Base-by-base conservation (phyloP, 2,888 invertebrate species). In the Rhingia rostrata region DNA sequence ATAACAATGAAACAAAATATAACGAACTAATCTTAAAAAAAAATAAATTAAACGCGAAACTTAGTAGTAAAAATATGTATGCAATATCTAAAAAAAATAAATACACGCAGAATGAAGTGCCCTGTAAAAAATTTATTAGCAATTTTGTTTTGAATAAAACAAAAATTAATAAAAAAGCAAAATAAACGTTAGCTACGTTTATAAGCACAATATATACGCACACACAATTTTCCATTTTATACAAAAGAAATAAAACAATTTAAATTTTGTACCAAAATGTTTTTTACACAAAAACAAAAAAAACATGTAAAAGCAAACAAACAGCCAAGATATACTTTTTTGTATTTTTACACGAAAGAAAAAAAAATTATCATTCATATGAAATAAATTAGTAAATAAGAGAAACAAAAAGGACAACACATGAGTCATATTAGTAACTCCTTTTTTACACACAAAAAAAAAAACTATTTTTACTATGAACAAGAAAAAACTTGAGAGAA, bases 281-380 rank as follows among this genome's bases (percentile, higher is more conserved):
- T 74, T 79, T 72, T 78, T 86, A 84, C 79, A 70, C 66, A 45
- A 67, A 54, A 51, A 81, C 37, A 30, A 74, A 64, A 56, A 72
- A 75, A 60, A 37, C 35, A 64, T 69, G 75, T 54, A 54, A 67
- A 54, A 56, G 60, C 12, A 7, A 69, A 77, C 43, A 64, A 83
- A 86, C 82, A 87, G 85, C 86, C 87, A 87, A 87, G 82, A 86
- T 85, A 80, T 58, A 78, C 45, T 61, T 84, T 41, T 79, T 84
- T 80, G 64, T 83, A 83, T 73, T 73, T 83, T 83, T 83, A 83
- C 78, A 83, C 63, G 22, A 69, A 72, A 49, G 10, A 49, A 22
- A 22, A 30, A 22, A 49, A 32, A 49, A 54, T 56, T 66, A 54
- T 61, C 63, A 63, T 66, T 66, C 49, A 63, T 54, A 47, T 22